Percentiles rank a stretch among this genome's conserved stretches.
These are phyloP conservation scores for Leptinotarsa juncta DNA, from an alignment of 2,888 invertebrate genomes.

Conservation along the genomic window DNA sequence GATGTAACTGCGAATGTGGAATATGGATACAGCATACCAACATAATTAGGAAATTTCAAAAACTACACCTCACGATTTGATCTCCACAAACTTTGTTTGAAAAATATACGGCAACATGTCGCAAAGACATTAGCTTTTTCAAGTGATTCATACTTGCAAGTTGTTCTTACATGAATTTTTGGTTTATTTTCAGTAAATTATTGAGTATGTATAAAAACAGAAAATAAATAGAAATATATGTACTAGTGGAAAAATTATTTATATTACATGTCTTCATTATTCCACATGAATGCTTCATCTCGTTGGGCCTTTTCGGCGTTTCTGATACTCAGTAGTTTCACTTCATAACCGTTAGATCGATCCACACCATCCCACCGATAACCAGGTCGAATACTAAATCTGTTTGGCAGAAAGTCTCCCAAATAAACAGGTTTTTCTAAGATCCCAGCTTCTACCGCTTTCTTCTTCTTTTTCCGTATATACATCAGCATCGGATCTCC, in stretches of 20 bases:
- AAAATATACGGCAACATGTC: no score
- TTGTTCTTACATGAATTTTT: no score
- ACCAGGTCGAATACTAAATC: constrained; percentile 92
- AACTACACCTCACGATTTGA: no score
- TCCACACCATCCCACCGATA: constrained; percentile 99
- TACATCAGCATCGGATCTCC: constrained; percentile 97
- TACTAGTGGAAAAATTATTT: neutral
- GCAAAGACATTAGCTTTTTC: no score
- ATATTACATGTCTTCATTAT: constrained; percentile 89
- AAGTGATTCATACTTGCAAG: no score
- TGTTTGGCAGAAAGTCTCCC: constrained; percentile 90
- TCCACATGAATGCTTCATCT: constrained; percentile 94
- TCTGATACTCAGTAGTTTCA: constrained; percentile 83
- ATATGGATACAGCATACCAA: no score
- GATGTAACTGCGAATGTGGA: no score
- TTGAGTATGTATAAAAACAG: no score
- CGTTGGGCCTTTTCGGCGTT: constrained; percentile 80
- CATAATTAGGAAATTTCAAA: no score
- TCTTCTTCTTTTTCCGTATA: constrained; percentile 77
- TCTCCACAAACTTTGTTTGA: no score
- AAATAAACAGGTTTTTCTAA: constrained; percentile 79
- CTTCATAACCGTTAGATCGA: constrained; percentile 96
- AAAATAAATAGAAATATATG: no score
- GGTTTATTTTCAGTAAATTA: no score
- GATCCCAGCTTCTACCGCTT: constrained; percentile 70